phyloP scores from a whole-genome alignment of 2,113 vertebrate species.

The Abramis brama region DNA sequence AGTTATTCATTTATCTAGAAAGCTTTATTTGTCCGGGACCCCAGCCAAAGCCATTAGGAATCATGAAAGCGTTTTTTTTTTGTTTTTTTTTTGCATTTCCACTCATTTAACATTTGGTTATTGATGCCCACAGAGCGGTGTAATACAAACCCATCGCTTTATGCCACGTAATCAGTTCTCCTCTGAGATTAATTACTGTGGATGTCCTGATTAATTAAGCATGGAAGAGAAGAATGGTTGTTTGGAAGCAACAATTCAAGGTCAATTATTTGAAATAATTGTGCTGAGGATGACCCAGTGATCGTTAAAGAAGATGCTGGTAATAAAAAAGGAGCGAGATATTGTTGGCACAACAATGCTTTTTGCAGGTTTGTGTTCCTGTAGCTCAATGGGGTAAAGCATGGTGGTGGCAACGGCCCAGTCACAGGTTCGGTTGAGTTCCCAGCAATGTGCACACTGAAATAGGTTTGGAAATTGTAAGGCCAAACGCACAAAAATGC shows the following conservation, averaged over 20 bases:
- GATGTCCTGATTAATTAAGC: slow-evolving; percentile 55
- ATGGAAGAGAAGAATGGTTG: slow-evolving; percentile 24
- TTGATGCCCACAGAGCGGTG: slow-evolving; percentile 39
- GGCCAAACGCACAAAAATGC: background rate
- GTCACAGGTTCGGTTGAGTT: background rate
- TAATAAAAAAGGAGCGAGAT: background rate
- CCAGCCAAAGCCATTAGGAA: slow-evolving; percentile 29
- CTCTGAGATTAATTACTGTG: slow-evolving; percentile 55
- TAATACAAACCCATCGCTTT: slow-evolving; percentile 38
- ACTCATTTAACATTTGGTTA: slow-evolving; percentile 37
- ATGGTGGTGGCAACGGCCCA: background rate
- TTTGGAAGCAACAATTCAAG: slow-evolving; percentile 52
- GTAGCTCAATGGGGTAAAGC: background rate
- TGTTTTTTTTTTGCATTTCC: background rate
- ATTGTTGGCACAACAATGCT: background rate
- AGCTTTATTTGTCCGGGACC: slow-evolving; percentile 24
- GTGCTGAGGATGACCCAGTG: slow-evolving; percentile 65
- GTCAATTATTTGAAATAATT: slow-evolving; percentile 69
- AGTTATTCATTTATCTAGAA: slow-evolving; percentile 19
- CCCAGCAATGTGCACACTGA: background rate
- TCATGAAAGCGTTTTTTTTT: background rate
- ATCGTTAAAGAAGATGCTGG: slow-evolving; percentile 31
- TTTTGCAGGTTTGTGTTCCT: background rate
- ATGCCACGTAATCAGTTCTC: slow-evolving; percentile 47
- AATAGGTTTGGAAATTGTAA: background rate